Evolutionary conservation across 2,113 vertebrate genomes (phyloP), one percentile per base, ranked within the genome.

Genomic region (Xyrauchen texanus): DNA sequence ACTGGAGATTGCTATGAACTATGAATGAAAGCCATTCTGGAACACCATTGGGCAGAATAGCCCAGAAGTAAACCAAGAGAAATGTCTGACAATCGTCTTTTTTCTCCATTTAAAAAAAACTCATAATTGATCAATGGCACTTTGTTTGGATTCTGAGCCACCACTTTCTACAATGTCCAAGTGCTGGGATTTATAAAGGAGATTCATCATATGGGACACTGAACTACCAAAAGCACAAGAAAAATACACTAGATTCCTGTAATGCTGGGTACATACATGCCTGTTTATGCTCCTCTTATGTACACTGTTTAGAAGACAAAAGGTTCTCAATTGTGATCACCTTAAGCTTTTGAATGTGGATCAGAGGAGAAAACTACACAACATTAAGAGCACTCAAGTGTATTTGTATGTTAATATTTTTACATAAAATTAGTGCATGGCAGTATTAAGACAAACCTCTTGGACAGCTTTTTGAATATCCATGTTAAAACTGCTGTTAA

Each of bases 71-170:
- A 87, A 90, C 87, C 90, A 88, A 86, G 85, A 86, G 88, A 90
- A 89, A 87, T 89, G 84, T 89, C 89, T 88, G 92, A 94, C 92
- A 92, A 93, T 93, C 91, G 91, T 87, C 82, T 87, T 90, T 88
- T 87, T 86, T 80, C 80, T 85, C 87, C 88, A 55, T 16, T 86
- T 89, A 86, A 81, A 34, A 84, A 77, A 84, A 76, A 86, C 44
- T 85, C 73, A 57, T 64, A 21, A 68, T 76, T 71, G 84, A 87
- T 85, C 88, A 86, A 81, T 85, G 88, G 90, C 88, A 84, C 90
- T 91, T 88, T 90, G 86, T 90, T 78, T 88, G 57, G 64, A 81
- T 78, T 77, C 84, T 79, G 79, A 83, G 75, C 79, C 65, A 61
- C 77, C 12, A n/a, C 11, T 78, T 77, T 72, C 77, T 80, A 82